Evolutionary conservation across 2,113 vertebrate species (phyloP).

Genomic region (Athene cunicularia): DNA sequence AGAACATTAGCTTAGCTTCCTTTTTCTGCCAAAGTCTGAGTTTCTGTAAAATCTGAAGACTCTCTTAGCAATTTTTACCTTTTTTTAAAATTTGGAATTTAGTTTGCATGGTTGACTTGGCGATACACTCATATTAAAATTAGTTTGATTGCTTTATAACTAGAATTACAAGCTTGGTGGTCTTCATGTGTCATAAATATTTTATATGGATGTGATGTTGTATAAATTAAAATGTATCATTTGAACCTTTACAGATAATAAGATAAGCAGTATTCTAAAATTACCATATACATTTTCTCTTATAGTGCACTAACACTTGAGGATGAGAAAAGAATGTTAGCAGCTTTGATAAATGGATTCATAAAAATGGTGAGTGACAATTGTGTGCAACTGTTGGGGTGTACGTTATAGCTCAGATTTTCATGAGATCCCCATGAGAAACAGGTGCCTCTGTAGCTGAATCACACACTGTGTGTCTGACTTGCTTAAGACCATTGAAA

Average conservation of each 20-base stretch:
- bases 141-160: background rate
- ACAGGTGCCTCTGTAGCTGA: background rate
- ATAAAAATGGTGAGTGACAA: constrained; percentile 89
- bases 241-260: background rate
- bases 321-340: constrained; percentile 90
- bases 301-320: constrained; percentile 92
- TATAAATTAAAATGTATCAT: background rate
- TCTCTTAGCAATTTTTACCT: background rate
- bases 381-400: background rate
- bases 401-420: background rate
- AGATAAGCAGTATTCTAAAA: background rate
- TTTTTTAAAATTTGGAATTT: background rate
- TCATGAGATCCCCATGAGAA: background rate
- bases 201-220: background rate
- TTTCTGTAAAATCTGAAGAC: background rate
- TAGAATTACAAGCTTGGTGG: background rate
- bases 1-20: background rate
- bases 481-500: background rate
- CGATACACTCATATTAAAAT: background rate
- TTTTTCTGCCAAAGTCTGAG: background rate
- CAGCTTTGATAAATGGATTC: constrained; percentile 92
- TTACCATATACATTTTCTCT: constrained; percentile 26
- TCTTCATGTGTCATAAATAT: background rate
- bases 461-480: background rate
- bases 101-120: background rate